Evolutionary conservation across 2,888 invertebrate species (phyloP), one percentile per base, ranked within the genome.

Genomic region (Athripsodes cinereus): DNA sequence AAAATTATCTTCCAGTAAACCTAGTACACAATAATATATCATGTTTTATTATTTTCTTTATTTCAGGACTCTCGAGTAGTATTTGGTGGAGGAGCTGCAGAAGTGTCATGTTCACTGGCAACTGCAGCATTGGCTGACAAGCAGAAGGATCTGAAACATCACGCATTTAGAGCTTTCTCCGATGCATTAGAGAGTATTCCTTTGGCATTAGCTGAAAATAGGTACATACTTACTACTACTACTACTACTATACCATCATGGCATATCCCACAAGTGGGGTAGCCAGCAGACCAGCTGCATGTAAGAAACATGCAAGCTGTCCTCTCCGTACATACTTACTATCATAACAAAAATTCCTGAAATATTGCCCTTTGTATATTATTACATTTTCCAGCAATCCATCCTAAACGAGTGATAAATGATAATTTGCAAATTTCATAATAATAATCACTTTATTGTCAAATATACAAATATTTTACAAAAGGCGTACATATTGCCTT

Each of bases 61-160:
- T 47, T 40, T 8, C 66, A 83, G 82, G 87, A 88, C 68, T 84
- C 86, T 0, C 81, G 86, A 62, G 89, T 99, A 64, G 95, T 99
- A 13, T 99, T 96, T 76, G 99, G 99, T 44, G 99, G 99, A 48
- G 99, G 99, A 18, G 95, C 98, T 1, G 87, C 96, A 0, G 99
- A 99, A 80, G 86, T 97, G 34, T 88, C 96, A 11, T 98, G 97
- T 71, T 89, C 96, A 20, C 72, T 99, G 64, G 92, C 92, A 1
- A 95, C 97, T 22, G 87, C 90, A 3, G 85, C 87, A 59, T 89
- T 91, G 64, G 96, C 97, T 1, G 93, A 97, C 71, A 85, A 87
- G 70, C 79, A 92, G 65, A 83, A 93, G 1, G 90, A 96, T 0
- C 76, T 99, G 62, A 98, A 98, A 72, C 98, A 99, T 76, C 99